These are phyloP conservation scores for Strigops habroptila DNA, from an alignment of 2,113 vertebrate species.

Conservation along the genomic window DNA sequence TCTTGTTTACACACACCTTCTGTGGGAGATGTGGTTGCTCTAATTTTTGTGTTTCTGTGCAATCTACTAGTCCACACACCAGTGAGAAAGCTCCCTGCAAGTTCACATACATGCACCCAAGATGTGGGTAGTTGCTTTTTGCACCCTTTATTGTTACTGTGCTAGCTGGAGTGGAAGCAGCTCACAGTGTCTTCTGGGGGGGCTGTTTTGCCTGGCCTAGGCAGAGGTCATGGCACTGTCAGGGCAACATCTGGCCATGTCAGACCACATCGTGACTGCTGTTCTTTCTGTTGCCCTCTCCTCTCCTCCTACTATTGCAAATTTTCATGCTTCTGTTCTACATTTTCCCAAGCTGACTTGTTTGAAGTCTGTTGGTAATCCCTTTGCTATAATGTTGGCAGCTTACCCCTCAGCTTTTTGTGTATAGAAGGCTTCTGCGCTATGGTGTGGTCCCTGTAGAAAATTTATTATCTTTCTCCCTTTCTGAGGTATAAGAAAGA, in stretches of 20 bases:
- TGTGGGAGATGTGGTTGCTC: neutral
- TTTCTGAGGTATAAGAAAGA: neutral
- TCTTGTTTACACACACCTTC: neutral
- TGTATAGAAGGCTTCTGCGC: neutral
- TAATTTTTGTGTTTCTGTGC: neutral
- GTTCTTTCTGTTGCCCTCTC: neutral
- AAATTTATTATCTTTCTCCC: neutral
- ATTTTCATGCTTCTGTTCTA: neutral
- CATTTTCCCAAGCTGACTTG: neutral
- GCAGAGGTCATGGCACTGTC: neutral
- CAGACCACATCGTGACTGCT: neutral
- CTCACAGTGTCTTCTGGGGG: neutral
- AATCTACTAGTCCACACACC: neutral
- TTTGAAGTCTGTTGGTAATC: neutral
- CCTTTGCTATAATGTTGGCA: neutral
- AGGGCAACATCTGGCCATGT: neutral
- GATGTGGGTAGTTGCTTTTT: neutral
- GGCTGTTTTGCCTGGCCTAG: neutral
- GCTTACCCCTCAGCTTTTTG: neutral
- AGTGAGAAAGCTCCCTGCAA: neutral
- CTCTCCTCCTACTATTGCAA: rapidly evolving
- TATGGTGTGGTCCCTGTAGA: neutral
- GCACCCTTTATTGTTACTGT: neutral
- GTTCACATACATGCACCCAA: neutral
- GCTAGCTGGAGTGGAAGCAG: neutral